Evolutionary conservation across 2,888 invertebrate species (phyloP).

Genomic region (Agriotes lineatus): DNA sequence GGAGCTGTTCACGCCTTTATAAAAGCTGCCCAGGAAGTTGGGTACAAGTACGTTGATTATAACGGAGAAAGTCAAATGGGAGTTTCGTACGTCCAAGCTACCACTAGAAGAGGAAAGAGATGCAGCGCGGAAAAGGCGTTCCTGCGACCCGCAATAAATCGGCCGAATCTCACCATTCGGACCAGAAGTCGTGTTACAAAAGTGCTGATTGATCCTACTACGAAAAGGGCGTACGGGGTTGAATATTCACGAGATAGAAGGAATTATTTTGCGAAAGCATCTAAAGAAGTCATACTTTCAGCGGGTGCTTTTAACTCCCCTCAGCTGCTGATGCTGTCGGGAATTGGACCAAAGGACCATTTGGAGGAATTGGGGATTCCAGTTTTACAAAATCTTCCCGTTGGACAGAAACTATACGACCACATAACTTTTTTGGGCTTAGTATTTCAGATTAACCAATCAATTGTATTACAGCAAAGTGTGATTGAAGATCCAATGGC

Average conservation of each 20-base stretch:
- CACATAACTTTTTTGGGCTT: slow-evolving; percentile 71
- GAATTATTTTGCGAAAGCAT: slow-evolving; percentile 68
- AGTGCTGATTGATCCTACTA: slow-evolving; percentile 73
- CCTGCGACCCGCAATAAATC: slow-evolving; percentile 70
- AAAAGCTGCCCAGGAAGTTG: slow-evolving; percentile 74
- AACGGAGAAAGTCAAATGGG: slow-evolving; percentile 75
- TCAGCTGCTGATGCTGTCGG: slow-evolving; percentile 90
- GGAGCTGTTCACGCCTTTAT: slow-evolving; percentile 70
- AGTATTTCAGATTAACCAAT: slow-evolving; percentile 64
- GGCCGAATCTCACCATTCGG: slow-evolving; percentile 78
- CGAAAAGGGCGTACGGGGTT: slow-evolving; percentile 77
- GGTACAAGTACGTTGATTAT: slow-evolving; percentile 78
- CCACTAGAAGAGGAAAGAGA: slow-evolving; percentile 71
- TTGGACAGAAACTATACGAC: slow-evolving; percentile 76
- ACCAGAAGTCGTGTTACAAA: slow-evolving; percentile 73
- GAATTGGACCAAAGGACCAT: slow-evolving; percentile 76
- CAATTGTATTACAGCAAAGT: slow-evolving; percentile 53
- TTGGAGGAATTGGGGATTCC: slow-evolving; percentile 71
- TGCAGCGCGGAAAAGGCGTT: slow-evolving; percentile 77
- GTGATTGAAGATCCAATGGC: slow-evolving; percentile 62
- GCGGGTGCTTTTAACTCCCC: slow-evolving; percentile 92
- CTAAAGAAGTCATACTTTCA: slow-evolving; percentile 86
- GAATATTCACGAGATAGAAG: slow-evolving; percentile 71
- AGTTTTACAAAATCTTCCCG: slow-evolving; percentile 74
- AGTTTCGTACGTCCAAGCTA: slow-evolving; percentile 74